Base-by-base conservation (phyloP, 2,113 vertebrate genomes). In the Eulemur rufifrons region DNA sequence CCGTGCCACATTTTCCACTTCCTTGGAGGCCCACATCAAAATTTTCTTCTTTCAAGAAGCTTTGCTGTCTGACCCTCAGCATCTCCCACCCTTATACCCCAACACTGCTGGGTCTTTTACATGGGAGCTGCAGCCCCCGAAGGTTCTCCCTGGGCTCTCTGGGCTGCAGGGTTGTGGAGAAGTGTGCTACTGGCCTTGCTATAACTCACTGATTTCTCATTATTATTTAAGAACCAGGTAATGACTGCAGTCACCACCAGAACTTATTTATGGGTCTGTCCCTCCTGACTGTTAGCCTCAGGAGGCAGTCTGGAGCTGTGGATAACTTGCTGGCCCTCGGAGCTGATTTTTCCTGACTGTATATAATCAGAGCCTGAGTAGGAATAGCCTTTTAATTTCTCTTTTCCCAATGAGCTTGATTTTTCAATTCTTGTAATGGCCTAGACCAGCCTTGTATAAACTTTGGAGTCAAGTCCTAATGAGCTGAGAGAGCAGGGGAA, bases 301-400 rank as follows among this genome's bases (percentile, higher is more conserved):
- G 93, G 78, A 69, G 64, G n/a, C 20, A 68, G 39, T 73, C 59
- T 83, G 27, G 66, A 20, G 73, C 91, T 87, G 17, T 54, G 74
- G n/a, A 80, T 83, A 92, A 54, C 85, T 77, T 47, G 42, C 66
- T 86, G 66, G 66, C 50, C 21, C 45, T 95, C 83, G 1, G 18
- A 89, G 5, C 10, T 68, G 39, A 63, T 52, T 95, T 89, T 71
- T 52, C 23, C 71, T 91, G 68, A 83, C 71, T 81, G 20, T 89
- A 11, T 88, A 63, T 91, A 69, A 94, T 94, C 78, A 94, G 81
- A 32, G 85, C 12, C 25, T 37, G 13, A 52, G 32, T 27, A 91
- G 50, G 83, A 78, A 77, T 29, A 76, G 77, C 39, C 17, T 97
- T 94, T 89, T 86, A 88, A 97, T 96, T 95, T 91, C 50, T 82